Evolutionary conservation across 1,140 invertebrate species (phyloP), one percentile per base, ranked within the genome.

Genomic region (Intoshia linei): DNA sequence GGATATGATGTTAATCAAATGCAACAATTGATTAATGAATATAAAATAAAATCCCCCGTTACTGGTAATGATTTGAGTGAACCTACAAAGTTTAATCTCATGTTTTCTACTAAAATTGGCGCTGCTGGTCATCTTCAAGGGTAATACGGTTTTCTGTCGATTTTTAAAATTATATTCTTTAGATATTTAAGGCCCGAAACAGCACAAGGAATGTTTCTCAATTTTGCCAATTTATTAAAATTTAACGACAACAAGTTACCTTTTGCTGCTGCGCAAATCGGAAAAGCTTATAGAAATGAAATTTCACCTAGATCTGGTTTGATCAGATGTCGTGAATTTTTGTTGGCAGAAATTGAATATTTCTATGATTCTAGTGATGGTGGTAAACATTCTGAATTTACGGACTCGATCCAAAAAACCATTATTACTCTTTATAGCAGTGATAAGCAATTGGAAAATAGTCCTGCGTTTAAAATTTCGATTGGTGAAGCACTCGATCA

Each of bases 301-400:
- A 98, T 99, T 42, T 95, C 87, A 1, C 90, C 90, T 13, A 63
- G 87, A 35, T 87, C 84, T 48, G 87, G 87, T 1, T 62, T 98
- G 7, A 71, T 98, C 14, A 66, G 87, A 50, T 83, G 95, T 43
- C 55, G 63, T 49, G 90, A 99, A 54, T 99, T 99, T 49, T 93
- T 83, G 0, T 92, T 99, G 83, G 87, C 84, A 32, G 90, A 99
- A 64, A 98, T 99, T 45, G 90, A 98, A 55, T 83, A 98, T 62
- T 99, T 99, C 55, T 87, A 84, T 60, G 81, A 95, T 59, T 76
- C 83, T 1, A 55, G 45, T 2, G 64, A 74, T 40, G 90, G 93
- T 49, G 66, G 63, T 40, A 76, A 87, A 62, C 81, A 93, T 62
- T 68, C 72, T 0, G 93, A 92, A 57, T 99, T 98, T 61, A 62